phyloP scores from a whole-genome alignment of 1,140 invertebrate species.

The Drosophila nebulosa region DNA sequence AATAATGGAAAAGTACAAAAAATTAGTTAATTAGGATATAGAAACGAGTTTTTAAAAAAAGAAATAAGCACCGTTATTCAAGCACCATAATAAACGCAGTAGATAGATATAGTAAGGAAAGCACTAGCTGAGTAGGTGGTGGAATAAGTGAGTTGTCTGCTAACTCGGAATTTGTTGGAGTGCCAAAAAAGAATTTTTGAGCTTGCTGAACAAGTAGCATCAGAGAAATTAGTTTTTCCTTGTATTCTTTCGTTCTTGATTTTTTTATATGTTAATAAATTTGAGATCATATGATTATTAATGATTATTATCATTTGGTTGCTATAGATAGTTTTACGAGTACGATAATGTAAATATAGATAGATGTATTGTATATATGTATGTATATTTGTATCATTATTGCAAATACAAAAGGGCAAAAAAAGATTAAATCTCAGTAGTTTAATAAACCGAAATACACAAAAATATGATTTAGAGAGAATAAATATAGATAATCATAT shows the following conservation, averaged over 20 bases:
- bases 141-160: neutral
- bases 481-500: too few species aligned
- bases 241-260: constrained; percentile 21
- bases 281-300: constrained; percentile 32
- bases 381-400: constrained; percentile 23
- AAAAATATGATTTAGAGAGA: neutral
- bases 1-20: neutral
- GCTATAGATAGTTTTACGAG: constrained; percentile 41
- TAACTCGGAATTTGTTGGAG: neutral
- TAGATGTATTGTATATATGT: constrained; percentile 24
- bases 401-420: constrained; percentile 36
- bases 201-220: constrained; percentile 19
- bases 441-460: neutral
- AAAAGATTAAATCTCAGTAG: constrained; percentile 17
- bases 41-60: neutral
- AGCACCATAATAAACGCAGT: constrained; percentile 10
- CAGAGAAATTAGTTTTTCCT: constrained; percentile 34
- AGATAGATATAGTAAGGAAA: constrained; percentile 31
- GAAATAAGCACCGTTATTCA: neutral
- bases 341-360: constrained; percentile 34
- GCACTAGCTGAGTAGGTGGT: constrained; percentile 18
- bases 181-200: neutral
- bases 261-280: neutral
- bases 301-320: constrained; percentile 28
- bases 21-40: constrained; percentile 1